These are phyloP conservation scores for Myiozetetes cayanensis DNA, from an alignment of 2,113 vertebrate species.

Conservation along the genomic window DNA sequence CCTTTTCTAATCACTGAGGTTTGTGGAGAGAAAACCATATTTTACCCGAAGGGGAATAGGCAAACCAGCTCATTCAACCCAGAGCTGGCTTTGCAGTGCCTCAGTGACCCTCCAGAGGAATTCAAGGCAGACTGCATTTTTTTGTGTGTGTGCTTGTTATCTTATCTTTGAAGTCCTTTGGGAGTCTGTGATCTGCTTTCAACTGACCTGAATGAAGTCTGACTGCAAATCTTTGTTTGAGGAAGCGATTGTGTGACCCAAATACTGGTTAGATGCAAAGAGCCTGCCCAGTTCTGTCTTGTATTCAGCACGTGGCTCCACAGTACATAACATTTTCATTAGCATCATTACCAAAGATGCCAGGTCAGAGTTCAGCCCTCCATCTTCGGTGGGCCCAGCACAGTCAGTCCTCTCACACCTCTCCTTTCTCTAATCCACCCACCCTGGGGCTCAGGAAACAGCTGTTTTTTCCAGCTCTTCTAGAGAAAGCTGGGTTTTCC, in stretches of 20 bases:
- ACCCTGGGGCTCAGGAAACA: background rate
- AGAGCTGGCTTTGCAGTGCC: background rate
- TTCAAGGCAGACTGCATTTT: background rate
- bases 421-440: background rate
- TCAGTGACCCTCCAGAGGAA: constrained; percentile 30
- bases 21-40: background rate
- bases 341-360: background rate
- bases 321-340: background rate
- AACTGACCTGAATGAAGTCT: background rate
- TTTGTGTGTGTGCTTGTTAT: background rate
- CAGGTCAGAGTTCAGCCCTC: background rate
- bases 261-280: background rate
- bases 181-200: background rate
- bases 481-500: background rate
- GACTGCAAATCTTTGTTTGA: constrained; percentile 9
- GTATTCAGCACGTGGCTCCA: background rate
- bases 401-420: background rate
- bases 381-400: background rate
- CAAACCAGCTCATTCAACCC: background rate
- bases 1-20: background rate
- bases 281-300: background rate
- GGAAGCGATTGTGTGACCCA: background rate
- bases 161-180: constrained; percentile 19
- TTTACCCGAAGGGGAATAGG: background rate
- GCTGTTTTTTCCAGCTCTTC: background rate